These are phyloP conservation scores for Myanophis thanlyinensis DNA, from an alignment of 2,113 vertebrate species.

Conservation along the genomic window DNA sequence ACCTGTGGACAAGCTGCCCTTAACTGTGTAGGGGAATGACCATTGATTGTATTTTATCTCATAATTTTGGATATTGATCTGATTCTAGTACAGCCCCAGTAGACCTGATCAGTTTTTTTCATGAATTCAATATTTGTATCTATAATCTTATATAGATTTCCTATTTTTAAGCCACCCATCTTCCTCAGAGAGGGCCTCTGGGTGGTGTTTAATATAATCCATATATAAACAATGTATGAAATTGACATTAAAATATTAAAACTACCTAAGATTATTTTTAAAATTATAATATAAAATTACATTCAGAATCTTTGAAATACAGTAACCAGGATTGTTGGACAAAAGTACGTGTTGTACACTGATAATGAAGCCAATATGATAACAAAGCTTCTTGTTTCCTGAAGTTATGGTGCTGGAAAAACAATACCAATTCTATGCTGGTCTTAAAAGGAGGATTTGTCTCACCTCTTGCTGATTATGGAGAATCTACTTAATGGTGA, in stretches of 20 bases:
- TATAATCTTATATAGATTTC: not conserved
- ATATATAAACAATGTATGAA: not conserved
- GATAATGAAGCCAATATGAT: not conserved
- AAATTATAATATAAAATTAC: not conserved
- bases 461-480: not conserved
- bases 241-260: not conserved
- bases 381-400: not conserved
- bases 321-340: not conserved
- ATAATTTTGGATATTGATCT: not conserved
- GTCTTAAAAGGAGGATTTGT: not conserved
- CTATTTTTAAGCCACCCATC: not conserved
- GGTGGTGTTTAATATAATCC: not conserved
- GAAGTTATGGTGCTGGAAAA: no score
- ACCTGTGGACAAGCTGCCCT: not conserved
- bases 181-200: not conserved
- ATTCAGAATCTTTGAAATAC: not conserved
- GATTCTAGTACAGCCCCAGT: not conserved
- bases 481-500: not conserved
- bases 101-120: not conserved
- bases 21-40: not conserved
- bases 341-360: not conserved
- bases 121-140: not conserved
- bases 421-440: not conserved
- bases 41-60: not conserved
- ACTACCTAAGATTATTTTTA: not conserved